Evolutionary conservation across 2,888 invertebrate species (phyloP).

Genomic region (Apeira syringaria): DNA sequence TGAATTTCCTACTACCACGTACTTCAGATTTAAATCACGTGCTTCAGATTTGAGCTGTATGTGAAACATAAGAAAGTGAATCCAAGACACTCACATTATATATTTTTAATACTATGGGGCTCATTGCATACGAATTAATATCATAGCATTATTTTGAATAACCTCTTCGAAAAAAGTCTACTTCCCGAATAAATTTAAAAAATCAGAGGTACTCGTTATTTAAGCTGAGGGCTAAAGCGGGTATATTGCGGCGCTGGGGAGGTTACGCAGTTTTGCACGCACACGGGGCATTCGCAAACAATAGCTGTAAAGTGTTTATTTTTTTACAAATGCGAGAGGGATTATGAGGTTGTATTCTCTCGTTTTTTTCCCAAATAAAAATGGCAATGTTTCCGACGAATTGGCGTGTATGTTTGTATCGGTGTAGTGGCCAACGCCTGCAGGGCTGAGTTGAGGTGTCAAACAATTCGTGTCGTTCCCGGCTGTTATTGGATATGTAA

Average conservation of each 20-base stretch:
- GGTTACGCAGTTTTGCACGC: slow-evolving; percentile 21
- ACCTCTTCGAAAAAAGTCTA: no score
- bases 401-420: slow-evolving; percentile 28
- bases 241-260: slow-evolving; percentile 8
- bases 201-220: slow-evolving; percentile 10
- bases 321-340: slow-evolving; percentile 20
- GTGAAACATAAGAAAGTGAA: no score
- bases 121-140: no score
- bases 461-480: slow-evolving; percentile 30
- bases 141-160: no score
- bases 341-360: slow-evolving; percentile 22
- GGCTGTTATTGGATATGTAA: slow-evolving; percentile 29
- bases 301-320: slow-evolving; percentile 19
- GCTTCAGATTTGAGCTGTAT: no score
- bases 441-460: slow-evolving; percentile 25
- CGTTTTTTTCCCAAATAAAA: slow-evolving; percentile 12
- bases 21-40: no score
- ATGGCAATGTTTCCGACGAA: slow-evolving; percentile 27
- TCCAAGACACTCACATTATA: no score
- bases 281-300: slow-evolving; percentile 19
- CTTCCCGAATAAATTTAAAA: no score
- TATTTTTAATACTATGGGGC: no score
- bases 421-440: slow-evolving; percentile 26
- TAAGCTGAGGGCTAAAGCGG: slow-evolving; percentile 8
- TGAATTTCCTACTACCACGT: no score